Base-by-base conservation (phyloP, 1,140 invertebrate genomes). In the Nomia melanderi region DNA sequence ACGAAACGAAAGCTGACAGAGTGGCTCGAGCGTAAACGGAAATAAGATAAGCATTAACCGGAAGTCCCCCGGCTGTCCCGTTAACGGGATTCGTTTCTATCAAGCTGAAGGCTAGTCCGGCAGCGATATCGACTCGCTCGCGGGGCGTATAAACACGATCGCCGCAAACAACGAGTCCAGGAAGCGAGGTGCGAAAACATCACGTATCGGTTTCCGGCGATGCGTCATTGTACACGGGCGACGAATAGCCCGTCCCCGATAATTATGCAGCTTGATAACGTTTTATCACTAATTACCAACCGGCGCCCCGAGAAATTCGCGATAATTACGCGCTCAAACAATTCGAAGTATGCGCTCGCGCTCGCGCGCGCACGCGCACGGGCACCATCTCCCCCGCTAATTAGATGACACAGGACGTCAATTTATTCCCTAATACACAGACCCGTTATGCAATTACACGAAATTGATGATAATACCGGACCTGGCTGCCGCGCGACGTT, bases 361-460 rank as follows among this genome's bases (percentile, higher is more conserved):
- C 20, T n/a, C 50, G 8, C n/a, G 2, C 50, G 50, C 50, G 50
- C 47, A 7, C n/a, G 47, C 47, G 0, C n/a, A 50, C 41, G 47
- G 20, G 0, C n/a, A 50, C 41, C 20, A 20, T 50, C 47, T 7
- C 47, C 2, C 47, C 25, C 44, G 75, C 67, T 71, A 77, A 77
- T 77, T 77, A 77, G 75, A 77, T 70, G 75, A 70, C 67, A 71
- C 67, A 62, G 57, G 33, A 54, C 75, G 75, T 77, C 75, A 71
- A 77, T 77, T 77, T 70, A 70, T 77, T 71, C 75, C n/a, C 66
- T 71, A 62, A 71, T 63, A 71, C 41, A 54, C 31, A 36, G 59
- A 20, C 57, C 23, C 41, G 75, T 70, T 77, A 71, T 77, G 56
- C 75, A 71, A 71, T 77, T 70, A 70, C 75, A 63, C 56, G 66